These are phyloP conservation scores for Bufo gargarizans DNA, from an alignment of 2,113 vertebrate genomes.

Conservation along the genomic window DNA sequence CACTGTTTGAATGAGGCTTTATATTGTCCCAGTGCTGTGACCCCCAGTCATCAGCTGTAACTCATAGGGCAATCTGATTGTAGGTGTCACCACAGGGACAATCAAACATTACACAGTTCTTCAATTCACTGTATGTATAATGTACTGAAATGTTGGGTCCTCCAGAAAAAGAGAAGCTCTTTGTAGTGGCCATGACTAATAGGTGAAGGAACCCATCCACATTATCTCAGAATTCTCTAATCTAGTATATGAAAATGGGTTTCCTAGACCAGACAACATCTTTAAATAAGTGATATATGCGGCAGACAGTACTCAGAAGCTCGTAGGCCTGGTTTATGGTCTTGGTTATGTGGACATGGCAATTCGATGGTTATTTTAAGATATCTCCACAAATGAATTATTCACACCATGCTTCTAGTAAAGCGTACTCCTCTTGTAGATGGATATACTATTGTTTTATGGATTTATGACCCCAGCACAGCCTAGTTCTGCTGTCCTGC, in stretches of 20 bases:
- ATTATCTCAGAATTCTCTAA: neutral
- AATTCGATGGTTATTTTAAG: neutral
- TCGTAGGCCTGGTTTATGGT: neutral
- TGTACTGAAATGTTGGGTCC: neutral
- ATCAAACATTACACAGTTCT: neutral
- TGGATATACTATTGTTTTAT: neutral
- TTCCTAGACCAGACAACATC: neutral
- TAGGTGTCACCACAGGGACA: too few relatives aligned
- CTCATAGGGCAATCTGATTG: too few relatives aligned
- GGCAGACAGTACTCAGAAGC: neutral
- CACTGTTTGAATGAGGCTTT: too few relatives aligned
- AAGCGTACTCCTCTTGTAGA: neutral
- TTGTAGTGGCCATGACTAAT: neutral
- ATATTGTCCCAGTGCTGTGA: too few relatives aligned
- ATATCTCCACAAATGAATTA: neutral
- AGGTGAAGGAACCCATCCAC: neutral
- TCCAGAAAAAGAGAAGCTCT: neutral
- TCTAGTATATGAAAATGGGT: neutral
- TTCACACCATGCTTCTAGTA: neutral
- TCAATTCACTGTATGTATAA: neutral
- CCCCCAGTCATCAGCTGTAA: too few relatives aligned
- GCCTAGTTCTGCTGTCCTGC: neutral
- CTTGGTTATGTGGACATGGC: neutral
- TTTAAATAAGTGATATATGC: neutral
- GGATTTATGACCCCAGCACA: neutral